phyloP scores from a whole-genome alignment of 2,113 vertebrate species.

The Coregonus clupeaformis region DNA sequence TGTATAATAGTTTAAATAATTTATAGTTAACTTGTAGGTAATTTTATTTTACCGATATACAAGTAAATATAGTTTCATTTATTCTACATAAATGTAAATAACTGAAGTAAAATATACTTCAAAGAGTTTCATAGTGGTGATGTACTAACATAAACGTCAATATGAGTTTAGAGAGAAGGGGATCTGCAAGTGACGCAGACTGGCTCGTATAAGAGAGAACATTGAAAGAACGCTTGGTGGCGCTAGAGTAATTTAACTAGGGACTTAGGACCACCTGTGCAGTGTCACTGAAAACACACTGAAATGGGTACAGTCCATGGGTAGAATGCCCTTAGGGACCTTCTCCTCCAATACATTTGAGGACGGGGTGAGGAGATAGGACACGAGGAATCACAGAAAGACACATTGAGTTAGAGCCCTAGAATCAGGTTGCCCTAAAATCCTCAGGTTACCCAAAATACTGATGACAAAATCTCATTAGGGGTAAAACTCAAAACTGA shows the following conservation, averaged over 20 bases:
- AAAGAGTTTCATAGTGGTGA: background rate
- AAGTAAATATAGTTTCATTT: too few species aligned
- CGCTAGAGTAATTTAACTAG: slow-evolving; percentile 12
- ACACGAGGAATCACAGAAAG: background rate
- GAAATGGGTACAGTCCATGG: too few species aligned
- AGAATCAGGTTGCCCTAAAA: too few species aligned
- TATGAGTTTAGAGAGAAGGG: background rate
- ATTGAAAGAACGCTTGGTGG: slow-evolving; percentile 40
- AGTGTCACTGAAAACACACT: background rate
- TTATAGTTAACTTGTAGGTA: too few species aligned
- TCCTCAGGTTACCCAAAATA: too few species aligned
- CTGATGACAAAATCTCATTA: too few species aligned
- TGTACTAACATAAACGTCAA: background rate
- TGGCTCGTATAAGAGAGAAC: background rate
- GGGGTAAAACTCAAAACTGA: too few species aligned
- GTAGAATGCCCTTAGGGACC: too few species aligned
- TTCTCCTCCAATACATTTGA: background rate
- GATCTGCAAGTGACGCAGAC: background rate
- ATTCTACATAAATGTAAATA: background rate
- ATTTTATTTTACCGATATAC: too few species aligned
- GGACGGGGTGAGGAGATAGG: background rate
- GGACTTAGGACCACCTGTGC: background rate
- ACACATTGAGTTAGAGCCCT: too few species aligned
- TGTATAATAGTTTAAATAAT: too few species aligned
- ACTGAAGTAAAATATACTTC: background rate